A percentile compares a stretch with the other conserved stretches of the same genome.
Evolutionary conservation across 2,113 vertebrate genomes (phyloP).

Genomic region (Melanocharis versteri): DNA sequence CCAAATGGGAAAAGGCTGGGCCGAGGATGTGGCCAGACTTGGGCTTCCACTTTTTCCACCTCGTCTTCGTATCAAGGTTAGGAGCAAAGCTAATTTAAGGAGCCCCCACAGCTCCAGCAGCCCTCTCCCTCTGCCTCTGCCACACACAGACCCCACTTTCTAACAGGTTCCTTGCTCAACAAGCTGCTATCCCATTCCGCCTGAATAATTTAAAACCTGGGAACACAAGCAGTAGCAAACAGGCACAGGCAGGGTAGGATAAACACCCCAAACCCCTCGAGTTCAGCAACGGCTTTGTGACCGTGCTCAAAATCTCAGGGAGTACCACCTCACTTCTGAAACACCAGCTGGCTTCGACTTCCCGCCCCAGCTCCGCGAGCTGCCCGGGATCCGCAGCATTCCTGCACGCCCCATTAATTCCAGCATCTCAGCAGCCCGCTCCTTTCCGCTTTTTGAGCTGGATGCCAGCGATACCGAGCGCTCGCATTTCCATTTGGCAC

Average conservation of each 20-base stretch:
- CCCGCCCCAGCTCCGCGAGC: neutral
- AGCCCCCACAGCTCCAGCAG: neutral
- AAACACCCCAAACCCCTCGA: neutral
- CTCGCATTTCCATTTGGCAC: neutral
- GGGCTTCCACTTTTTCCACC: neutral
- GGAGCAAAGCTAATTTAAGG: neutral
- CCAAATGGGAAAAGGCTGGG: neutral
- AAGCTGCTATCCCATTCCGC: neutral
- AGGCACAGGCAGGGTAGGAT: neutral
- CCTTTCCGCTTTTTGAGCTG: fast-evolving
- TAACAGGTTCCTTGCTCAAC: neutral
- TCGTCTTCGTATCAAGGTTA: fast-evolving
- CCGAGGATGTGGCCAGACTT: neutral
- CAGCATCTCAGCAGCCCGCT: neutral
- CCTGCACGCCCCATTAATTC: neutral
- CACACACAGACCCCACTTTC: fast-evolving
- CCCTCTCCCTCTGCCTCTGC: neutral
- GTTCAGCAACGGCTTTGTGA: neutral
- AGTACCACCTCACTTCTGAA: too few species aligned
- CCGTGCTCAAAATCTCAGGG: fast-evolving
- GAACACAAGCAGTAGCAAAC: neutral
- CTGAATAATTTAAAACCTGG: neutral
- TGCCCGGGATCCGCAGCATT: fast-evolving
- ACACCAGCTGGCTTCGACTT: neutral
- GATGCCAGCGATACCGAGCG: fast-evolving